These are phyloP conservation scores for Hyperoplus lanceolatus DNA, from an alignment of 2,797 vertebrate species.

Conservation along the genomic window DNA sequence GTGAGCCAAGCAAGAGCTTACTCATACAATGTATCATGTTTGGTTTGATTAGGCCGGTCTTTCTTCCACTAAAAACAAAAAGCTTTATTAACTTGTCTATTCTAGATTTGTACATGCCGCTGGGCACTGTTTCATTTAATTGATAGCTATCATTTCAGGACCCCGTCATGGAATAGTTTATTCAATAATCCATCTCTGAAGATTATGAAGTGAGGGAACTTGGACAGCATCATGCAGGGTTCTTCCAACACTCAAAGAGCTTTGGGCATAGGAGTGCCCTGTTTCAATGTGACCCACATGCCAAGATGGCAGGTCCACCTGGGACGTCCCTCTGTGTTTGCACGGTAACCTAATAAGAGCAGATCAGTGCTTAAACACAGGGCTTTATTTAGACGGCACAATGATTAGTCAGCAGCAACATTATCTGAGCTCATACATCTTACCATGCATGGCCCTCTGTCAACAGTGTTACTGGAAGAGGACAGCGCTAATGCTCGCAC, in stretches of 20 bases:
- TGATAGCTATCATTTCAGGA: slow-evolving; percentile 43
- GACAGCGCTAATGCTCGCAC: slow-evolving; percentile 72
- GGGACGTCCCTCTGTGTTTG: slow-evolving; percentile 82
- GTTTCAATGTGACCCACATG: slow-evolving; percentile 83
- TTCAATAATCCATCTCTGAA: slow-evolving; percentile 41
- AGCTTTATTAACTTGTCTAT: slow-evolving; percentile 34
- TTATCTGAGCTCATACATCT: slow-evolving; percentile 81
- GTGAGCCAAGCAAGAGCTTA: slow-evolving; percentile 60
- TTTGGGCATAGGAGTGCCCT: slow-evolving; percentile 73
- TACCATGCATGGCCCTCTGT: slow-evolving; percentile 81
- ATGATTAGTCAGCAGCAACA: slow-evolving; percentile 87
- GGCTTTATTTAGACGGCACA: slow-evolving; percentile 86
- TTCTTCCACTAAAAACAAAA: slow-evolving; percentile 50
- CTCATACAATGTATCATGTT: slow-evolving; percentile 67
- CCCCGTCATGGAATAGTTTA: slow-evolving; percentile 17
- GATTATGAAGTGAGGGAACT: slow-evolving; percentile 47
- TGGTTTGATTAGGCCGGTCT: slow-evolving; percentile 62
- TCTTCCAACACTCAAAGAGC: slow-evolving; percentile 68
- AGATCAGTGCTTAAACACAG: slow-evolving; percentile 82
- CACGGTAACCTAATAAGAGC: slow-evolving; percentile 84
- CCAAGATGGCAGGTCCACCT: slow-evolving; percentile 83
- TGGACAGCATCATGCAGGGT: slow-evolving; percentile 31
- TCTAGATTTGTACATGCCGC: slow-evolving; percentile 55
- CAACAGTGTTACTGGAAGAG: slow-evolving; percentile 80
- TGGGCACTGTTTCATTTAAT: slow-evolving; percentile 46